phyloP scores from a whole-genome alignment of 2,888 invertebrate genomes.

The Aricia artaxerxes region DNA sequence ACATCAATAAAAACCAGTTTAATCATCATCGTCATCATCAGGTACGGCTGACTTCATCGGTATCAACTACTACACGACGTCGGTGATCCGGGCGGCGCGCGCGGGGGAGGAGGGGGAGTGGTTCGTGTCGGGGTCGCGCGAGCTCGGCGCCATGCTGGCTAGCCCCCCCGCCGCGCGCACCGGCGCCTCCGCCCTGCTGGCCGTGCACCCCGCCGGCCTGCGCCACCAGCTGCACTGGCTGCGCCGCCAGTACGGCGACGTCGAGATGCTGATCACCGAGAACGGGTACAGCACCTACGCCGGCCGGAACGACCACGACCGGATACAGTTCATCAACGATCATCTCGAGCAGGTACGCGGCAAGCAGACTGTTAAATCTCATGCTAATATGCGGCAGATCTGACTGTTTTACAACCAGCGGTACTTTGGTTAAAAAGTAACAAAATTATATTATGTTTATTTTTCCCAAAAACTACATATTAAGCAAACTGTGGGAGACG shows the following conservation, averaged over 20 bases:
- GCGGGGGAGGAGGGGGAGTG: constrained; percentile 46
- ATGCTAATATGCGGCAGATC: too few species aligned
- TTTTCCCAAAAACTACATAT: too few species aligned
- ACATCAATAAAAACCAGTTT: too few species aligned
- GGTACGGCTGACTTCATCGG: constrained; percentile 82
- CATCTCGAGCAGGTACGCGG: constrained; percentile 51
- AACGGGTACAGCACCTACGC: constrained; percentile 58
- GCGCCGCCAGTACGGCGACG: constrained; percentile 61
- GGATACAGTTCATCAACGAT: constrained; percentile 46
- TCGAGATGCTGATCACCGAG: constrained; percentile 70
- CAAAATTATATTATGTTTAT: too few species aligned
- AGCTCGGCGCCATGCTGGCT: constrained; percentile 44
- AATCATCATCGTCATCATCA: constrained; percentile 34
- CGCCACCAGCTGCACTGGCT: constrained; percentile 63
- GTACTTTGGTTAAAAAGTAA: too few species aligned
- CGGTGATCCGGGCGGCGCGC: constrained; percentile 50
- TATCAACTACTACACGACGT: constrained; percentile 82
- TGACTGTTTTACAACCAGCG: too few species aligned
- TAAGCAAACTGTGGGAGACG: too few species aligned
- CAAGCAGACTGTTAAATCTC: too few species aligned
- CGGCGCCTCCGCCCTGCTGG: constrained; percentile 2
- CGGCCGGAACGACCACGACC: constrained; percentile 48
- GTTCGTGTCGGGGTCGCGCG: constrained; percentile 48
- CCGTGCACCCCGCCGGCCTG: constrained; percentile 61
- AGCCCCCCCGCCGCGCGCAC: neutral